A percentile compares a stretch with the other conserved stretches of the same genome.
Evolutionary conservation across 2,113 vertebrate species (phyloP).

Genomic region (Alligator sinensis): DNA sequence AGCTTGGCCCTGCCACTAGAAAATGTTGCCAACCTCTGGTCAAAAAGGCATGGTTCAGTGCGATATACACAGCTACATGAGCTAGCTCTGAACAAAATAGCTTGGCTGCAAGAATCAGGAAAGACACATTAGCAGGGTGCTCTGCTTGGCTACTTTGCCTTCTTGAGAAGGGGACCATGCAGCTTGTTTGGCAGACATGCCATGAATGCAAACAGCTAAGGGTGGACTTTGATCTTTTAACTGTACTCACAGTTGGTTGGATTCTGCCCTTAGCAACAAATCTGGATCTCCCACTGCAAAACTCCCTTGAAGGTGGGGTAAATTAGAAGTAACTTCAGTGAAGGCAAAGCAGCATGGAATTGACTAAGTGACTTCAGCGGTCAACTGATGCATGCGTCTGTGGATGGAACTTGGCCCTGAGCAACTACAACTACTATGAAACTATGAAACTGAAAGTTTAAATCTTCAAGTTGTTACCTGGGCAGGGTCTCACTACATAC

Average conservation of each 20-base stretch:
- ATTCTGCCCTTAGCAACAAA: neutral
- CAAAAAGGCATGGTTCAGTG: too few species aligned
- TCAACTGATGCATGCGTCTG: neutral
- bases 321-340: neutral
- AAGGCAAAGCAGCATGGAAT: neutral
- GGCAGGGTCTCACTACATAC: neutral
- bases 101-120: neutral
- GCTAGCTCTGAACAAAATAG: neutral
- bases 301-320: neutral
- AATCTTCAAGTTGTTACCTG: neutral
- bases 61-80: too few species aligned
- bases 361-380: neutral
- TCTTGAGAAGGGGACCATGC: too few species aligned
- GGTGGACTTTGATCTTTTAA: neutral
- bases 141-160: too few species aligned
- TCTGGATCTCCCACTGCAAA: neutral
- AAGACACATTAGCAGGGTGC: too few species aligned
- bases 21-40: too few species aligned
- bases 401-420: fast-evolving
- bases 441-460: neutral
- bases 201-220: neutral
- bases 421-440: neutral
- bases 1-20: too few species aligned
- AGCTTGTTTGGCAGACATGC: too few species aligned
- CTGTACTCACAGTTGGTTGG: neutral